Evolutionary conservation across 2,113 vertebrate species (phyloP).

Genomic region (Verasper variegatus): DNA sequence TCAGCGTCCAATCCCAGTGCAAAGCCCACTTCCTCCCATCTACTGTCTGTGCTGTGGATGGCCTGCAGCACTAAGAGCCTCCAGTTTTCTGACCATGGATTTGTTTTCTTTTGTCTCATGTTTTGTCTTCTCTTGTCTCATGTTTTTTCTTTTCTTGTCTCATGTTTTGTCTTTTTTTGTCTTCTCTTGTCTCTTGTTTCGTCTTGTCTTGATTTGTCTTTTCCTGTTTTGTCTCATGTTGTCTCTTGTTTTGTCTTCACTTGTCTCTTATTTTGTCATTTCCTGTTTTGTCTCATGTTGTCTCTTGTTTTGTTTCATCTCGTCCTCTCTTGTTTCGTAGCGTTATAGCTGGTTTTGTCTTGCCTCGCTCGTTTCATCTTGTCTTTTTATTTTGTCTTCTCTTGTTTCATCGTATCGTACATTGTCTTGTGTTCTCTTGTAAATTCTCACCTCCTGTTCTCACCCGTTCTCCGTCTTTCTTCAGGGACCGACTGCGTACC

Average conservation of each 20-base stretch:
- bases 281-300: background rate
- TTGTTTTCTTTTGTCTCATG: background rate
- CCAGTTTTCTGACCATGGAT: background rate
- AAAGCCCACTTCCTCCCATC: background rate
- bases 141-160: background rate
- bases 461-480: constrained; percentile 16
- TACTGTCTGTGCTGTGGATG: background rate
- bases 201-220: background rate
- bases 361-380: background rate
- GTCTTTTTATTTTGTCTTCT: background rate
- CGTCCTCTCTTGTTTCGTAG: background rate
- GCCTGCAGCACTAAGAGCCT: background rate
- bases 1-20: constrained; percentile 16
- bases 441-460: background rate
- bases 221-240: background rate
- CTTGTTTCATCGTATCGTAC: background rate
- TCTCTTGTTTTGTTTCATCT: background rate
- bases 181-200: background rate
- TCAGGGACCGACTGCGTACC: constrained; percentile 94
- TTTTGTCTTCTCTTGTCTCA: too few relatives aligned
- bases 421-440: background rate
- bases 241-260: background rate
- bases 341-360: background rate
- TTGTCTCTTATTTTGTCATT: background rate
- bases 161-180: background rate